Percentiles rank a stretch among this genome's conserved stretches.
Evolutionary conservation across 2,888 invertebrate species (phyloP).

Genomic region (Stenodema calcarata): DNA sequence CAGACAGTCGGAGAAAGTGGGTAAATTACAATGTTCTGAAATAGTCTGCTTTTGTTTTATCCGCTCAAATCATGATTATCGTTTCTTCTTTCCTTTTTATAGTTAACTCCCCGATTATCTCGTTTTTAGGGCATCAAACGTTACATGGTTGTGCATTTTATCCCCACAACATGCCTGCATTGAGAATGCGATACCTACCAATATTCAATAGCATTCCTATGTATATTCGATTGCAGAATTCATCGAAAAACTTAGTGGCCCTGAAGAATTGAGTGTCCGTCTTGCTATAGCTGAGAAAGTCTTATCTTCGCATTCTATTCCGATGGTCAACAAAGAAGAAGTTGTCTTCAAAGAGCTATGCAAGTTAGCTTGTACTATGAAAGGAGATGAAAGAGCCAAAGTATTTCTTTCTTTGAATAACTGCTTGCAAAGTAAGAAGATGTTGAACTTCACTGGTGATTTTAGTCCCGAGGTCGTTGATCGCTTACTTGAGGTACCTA

Average conservation of each 20-base stretch:
- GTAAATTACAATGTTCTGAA: too few species aligned
- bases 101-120: too few species aligned
- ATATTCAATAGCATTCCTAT: too few species aligned
- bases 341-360: constrained; percentile 19
- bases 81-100: too few species aligned
- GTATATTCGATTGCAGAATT: constrained; percentile 40
- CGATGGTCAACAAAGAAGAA: constrained; percentile 53
- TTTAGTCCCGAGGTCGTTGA: constrained; percentile 40
- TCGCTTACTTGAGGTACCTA: constrained; percentile 26
- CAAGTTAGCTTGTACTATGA: neutral
- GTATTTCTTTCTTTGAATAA: constrained; percentile 23
- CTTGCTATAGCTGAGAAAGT: constrained; percentile 46
- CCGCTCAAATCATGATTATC: too few species aligned
- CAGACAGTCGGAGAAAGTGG: too few species aligned
- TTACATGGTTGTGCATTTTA: too few species aligned
- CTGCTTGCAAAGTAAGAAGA: constrained; percentile 30
- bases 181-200: too few species aligned
- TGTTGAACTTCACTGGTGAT: constrained; percentile 40
- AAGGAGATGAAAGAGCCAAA: neutral
- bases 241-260: constrained; percentile 30
- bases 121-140: too few species aligned
- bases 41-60: too few species aligned
- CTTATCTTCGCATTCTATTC: constrained; percentile 47
- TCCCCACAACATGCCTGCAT: too few species aligned
- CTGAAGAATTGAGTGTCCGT: constrained; percentile 39